phyloP scores from a whole-genome alignment of 2,888 invertebrate genomes.

The Philaethria dido region DNA sequence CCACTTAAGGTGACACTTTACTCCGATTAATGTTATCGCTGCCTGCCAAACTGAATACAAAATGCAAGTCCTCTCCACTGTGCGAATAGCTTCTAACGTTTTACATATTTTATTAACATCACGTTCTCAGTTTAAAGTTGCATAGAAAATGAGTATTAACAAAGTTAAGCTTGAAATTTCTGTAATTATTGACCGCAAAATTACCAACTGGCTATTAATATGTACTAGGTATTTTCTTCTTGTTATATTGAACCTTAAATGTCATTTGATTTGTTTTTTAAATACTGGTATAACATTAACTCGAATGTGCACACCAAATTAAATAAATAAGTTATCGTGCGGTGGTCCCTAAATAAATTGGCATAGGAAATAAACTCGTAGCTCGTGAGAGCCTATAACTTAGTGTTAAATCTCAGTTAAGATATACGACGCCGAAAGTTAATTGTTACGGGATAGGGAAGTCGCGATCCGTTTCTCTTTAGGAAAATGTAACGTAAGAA shows the following conservation, averaged over 20 bases:
- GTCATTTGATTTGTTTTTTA: not conserved
- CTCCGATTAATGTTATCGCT: conserved; percentile 82
- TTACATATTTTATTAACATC: conserved; percentile 34
- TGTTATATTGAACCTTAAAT: not conserved
- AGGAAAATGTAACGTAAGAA: conserved; percentile 66
- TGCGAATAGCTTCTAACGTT: conserved; percentile 32
- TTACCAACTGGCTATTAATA: not conserved
- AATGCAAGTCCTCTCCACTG: conserved; percentile 58
- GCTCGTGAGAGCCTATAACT: conserved; percentile 31
- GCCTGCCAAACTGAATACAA: conserved; percentile 81
- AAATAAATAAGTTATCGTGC: conserved; percentile 11
- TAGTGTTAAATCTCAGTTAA: conserved; percentile 43
- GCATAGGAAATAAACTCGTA: conserved; percentile 25
- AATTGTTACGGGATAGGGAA: conserved; percentile 60
- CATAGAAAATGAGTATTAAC: conserved; percentile 3
- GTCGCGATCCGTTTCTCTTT: conserved; percentile 67
- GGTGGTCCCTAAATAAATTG: conserved; percentile 31
- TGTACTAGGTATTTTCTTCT: not conserved
- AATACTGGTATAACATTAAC: not conserved
- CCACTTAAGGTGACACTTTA: conserved; percentile 82
- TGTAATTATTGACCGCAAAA: not conserved
- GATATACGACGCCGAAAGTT: conserved; percentile 44
- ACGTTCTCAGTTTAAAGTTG: conserved; percentile 15
- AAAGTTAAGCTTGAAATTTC: not conserved
- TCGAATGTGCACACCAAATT: not conserved